phyloP scores from a whole-genome alignment of 2,888 invertebrate genomes.

The Aporophyla lueneburgensis region DNA sequence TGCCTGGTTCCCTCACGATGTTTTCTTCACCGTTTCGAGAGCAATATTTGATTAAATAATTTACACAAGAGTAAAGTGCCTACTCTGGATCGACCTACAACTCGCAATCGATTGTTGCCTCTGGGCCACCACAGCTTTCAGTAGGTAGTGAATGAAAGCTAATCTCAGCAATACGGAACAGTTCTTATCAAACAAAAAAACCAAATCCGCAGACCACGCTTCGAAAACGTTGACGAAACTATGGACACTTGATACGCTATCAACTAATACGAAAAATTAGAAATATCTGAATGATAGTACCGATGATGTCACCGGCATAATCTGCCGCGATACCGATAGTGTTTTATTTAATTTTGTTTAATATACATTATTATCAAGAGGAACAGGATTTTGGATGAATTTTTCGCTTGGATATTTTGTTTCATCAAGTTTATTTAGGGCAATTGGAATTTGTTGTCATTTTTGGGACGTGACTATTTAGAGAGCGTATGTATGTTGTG shows the following conservation, averaged over 20 bases:
- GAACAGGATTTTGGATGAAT: conserved; percentile 25
- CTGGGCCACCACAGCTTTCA: neutral
- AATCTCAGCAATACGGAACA: conserved; percentile 21
- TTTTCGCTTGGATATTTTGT: conserved; percentile 10
- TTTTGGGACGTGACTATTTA: neutral
- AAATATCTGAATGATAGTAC: conserved; percentile 40
- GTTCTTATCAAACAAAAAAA: conserved; percentile 43
- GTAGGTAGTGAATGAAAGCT: conserved; percentile 1
- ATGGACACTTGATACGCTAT: conserved; percentile 39
- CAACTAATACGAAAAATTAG: conserved; percentile 50
- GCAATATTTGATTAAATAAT: neutral
- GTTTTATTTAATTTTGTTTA: conserved; percentile 41
- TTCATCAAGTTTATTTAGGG: neutral
- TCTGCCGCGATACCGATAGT: conserved; percentile 40
- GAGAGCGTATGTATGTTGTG: neutral
- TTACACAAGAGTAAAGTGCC: neutral
- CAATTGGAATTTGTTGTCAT: neutral
- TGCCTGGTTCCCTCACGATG: neutral
- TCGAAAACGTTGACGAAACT: conserved; percentile 18
- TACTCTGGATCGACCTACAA: neutral
- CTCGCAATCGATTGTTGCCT: neutral
- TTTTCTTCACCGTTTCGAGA: neutral
- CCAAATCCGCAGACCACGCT: conserved; percentile 6
- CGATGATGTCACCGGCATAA: conserved; percentile 46
- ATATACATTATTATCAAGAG: conserved; percentile 7